A percentile compares a stretch with the other conserved stretches of the same genome.
These are phyloP conservation scores for Pocota personata DNA, from an alignment of 2,888 invertebrate species.

Conservation along the genomic window DNA sequence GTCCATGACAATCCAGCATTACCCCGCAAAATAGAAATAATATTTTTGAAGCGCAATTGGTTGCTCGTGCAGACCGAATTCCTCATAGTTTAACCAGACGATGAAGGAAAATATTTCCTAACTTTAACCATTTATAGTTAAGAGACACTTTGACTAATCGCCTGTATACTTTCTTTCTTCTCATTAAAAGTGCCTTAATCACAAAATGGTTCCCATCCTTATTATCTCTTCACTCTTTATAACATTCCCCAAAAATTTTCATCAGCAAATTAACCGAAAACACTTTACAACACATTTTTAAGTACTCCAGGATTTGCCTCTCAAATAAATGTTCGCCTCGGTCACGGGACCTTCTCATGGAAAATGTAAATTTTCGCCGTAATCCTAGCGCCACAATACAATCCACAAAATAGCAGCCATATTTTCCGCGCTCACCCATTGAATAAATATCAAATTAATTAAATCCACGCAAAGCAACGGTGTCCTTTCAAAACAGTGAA, in stretches of 20 bases:
- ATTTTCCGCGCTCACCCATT: constrained; percentile 57
- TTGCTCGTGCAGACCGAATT: too few relatives aligned
- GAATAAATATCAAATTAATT: constrained; percentile 75
- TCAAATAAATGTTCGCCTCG: constrained; percentile 30
- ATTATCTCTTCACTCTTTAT: constrained; percentile 30
- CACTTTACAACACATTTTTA: constrained; percentile 58
- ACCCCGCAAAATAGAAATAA: too few relatives aligned
- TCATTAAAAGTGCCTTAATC: constrained; percentile 47
- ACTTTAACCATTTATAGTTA: neutral
- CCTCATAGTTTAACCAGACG: too few relatives aligned
- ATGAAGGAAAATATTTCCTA: neutral
- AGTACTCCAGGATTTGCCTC: constrained; percentile 4
- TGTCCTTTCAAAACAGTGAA: constrained; percentile 50
- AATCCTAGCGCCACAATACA: constrained; percentile 52
- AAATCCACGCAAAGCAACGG: constrained; percentile 67
- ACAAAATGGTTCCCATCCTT: neutral
- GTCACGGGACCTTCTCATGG: constrained; percentile 34
- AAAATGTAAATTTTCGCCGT: constrained; percentile 54
- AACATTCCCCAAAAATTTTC: constrained; percentile 28
- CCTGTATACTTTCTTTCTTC: neutral
- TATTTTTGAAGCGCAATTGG: too few relatives aligned
- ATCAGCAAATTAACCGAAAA: constrained; percentile 72
- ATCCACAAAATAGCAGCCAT: constrained; percentile 51
- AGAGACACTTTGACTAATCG: constrained; percentile 7
- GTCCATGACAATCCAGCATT: too few relatives aligned